Conservation (phyloP, 2,797 vertebrate genomes). For the Tympanoctomys barrerae region DNA sequence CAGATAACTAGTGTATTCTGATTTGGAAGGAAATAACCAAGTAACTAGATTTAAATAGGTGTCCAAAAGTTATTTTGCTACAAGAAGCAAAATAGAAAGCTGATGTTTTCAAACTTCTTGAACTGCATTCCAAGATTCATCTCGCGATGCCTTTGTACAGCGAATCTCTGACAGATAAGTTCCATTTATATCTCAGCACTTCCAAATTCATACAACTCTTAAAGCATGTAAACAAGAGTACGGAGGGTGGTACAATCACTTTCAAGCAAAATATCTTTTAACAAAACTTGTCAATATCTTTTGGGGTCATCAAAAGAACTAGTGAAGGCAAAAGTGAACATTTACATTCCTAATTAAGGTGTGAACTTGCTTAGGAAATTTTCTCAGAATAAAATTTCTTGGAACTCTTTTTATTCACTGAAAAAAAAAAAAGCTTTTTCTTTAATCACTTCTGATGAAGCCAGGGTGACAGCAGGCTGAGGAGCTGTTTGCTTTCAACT, state of each 20-base stretch:
- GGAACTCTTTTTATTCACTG: slow-evolving; percentile 44
- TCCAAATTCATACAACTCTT: neutral
- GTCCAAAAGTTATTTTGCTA: slow-evolving; percentile 13
- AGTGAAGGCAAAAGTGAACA: slow-evolving; percentile 41
- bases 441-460: slow-evolving; percentile 50
- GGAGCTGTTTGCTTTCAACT: slow-evolving; percentile 55
- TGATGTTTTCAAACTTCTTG: slow-evolving; percentile 30
- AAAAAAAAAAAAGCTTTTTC: slow-evolving; percentile 54
- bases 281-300: neutral
- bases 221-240: neutral
- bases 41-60: neutral
- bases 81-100: slow-evolving; percentile 14
- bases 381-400: slow-evolving; percentile 58
- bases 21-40: neutral
- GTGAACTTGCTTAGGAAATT: slow-evolving; percentile 55
- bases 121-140: neutral
- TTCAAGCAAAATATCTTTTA: neutral
- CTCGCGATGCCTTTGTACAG: neutral
- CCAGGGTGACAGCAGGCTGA: neutral
- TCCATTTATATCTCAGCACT: neutral
- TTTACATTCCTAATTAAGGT: neutral
- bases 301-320: neutral
- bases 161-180: neutral
- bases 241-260: neutral
- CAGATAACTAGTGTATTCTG: neutral